These are phyloP conservation scores for Glossophaga mutica DNA, from an alignment of 2,797 vertebrate genomes.

Conservation along the genomic window DNA sequence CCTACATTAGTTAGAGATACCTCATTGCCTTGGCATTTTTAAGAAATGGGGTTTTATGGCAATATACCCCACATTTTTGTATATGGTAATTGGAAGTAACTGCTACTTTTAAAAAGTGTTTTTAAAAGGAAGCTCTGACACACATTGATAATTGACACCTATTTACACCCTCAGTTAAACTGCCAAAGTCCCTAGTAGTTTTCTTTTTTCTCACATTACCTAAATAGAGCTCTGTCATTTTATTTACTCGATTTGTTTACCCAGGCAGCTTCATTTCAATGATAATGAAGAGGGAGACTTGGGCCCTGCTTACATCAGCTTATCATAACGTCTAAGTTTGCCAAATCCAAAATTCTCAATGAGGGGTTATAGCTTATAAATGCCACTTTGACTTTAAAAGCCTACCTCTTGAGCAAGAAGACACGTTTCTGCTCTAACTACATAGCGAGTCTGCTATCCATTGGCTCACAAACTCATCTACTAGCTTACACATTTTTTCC, in stretches of 20 bases:
- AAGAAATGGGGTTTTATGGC: not conserved
- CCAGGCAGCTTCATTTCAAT: not conserved
- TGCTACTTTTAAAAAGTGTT: slow-evolving; percentile 43
- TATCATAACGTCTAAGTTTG: slow-evolving; percentile 27
- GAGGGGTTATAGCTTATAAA: not conserved
- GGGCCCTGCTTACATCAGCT: not conserved
- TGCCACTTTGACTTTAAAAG: not conserved
- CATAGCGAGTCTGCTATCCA: accelerated
- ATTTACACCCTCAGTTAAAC: slow-evolving; percentile 66
- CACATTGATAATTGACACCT: slow-evolving; percentile 57
- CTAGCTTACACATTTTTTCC: not conserved
- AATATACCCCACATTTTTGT: not conserved
- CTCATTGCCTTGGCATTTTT: slow-evolving; percentile 36
- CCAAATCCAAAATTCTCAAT: not conserved
- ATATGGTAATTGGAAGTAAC: slow-evolving; percentile 53
- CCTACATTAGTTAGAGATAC: not conserved
- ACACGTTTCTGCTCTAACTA: not conserved
- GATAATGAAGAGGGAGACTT: slow-evolving; percentile 28
- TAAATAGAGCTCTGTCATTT: slow-evolving; percentile 56
- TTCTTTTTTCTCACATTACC: slow-evolving; percentile 56
- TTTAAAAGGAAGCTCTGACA: slow-evolving; percentile 50
- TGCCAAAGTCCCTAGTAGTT: slow-evolving; percentile 44
- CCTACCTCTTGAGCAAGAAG: not conserved
- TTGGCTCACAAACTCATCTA: not conserved
- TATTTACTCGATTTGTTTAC: slow-evolving; percentile 51